phyloP scores from a whole-genome alignment of 2,888 invertebrate species.

The Lithophane socia region DNA sequence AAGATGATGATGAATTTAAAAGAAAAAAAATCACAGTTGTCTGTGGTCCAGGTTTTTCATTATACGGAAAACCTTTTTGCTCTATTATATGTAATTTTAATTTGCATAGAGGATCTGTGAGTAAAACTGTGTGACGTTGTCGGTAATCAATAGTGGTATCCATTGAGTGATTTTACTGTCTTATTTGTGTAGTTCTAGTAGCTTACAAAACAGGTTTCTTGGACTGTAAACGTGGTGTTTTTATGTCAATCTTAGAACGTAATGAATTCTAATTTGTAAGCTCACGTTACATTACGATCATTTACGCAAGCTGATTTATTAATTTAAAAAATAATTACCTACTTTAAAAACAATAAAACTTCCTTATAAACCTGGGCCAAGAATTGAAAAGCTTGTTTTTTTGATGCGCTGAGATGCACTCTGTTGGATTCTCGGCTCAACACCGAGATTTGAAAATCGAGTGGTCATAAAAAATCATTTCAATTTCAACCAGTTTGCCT shows the following conservation, averaged over 20 bases:
- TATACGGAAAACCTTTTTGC: neutral
- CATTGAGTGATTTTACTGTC: slow-evolving; percentile 17
- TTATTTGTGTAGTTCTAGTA: neutral
- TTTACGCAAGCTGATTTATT: neutral
- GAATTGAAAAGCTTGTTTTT: too few species aligned
- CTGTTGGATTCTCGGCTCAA: too few species aligned
- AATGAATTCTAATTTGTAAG: neutral
- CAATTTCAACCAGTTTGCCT: too few species aligned
- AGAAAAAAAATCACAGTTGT: neutral
- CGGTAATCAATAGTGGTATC: neutral
- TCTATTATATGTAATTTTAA: neutral
- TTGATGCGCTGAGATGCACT: too few species aligned
- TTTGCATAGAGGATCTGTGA: neutral
- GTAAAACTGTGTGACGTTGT: neutral
- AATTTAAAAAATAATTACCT: neutral
- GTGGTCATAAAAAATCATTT: too few species aligned
- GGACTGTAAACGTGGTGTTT: neutral
- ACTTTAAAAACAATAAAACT: neutral
- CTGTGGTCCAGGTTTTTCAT: neutral
- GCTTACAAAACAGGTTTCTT: slow-evolving; percentile 19
- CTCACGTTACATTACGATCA: neutral
- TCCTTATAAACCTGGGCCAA: too few species aligned
- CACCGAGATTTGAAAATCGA: too few species aligned
- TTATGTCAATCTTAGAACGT: slow-evolving; percentile 7
- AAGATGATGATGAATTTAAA: too few species aligned